Percentiles rank a stretch among this genome's conserved stretches.
Conservation (phyloP, 92 coral and sea anemone species). For the Paragorgia papillata region DNA sequence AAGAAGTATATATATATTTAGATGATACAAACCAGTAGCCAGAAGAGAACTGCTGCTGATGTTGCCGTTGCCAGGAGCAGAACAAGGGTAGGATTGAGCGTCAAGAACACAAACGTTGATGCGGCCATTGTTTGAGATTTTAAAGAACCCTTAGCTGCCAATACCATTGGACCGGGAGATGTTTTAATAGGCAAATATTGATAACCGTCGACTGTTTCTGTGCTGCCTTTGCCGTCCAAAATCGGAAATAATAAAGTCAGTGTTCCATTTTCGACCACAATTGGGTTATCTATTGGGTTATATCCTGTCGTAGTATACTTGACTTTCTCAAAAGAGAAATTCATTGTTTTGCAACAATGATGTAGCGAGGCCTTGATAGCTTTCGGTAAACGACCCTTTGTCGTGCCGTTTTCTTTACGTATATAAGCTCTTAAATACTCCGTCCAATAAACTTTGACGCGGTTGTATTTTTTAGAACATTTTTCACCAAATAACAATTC, state of each 20-base stretch:
- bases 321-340: no score
- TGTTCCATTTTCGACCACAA: neutral
- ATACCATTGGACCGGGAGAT: slow-evolving; percentile 13
- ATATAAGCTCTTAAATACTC: no score
- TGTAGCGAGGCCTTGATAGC: no score
- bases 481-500: no score
- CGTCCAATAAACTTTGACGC: no score
- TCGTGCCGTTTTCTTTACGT: no score
- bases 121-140: no score
- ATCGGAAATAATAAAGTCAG: neutral
- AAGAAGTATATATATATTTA: no score
- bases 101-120: neutral
- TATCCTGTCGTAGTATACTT: no score
- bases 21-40: slow-evolving; percentile 16
- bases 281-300: neutral
- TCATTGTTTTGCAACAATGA: no score
- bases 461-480: no score
- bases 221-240: neutral
- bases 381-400: no score
- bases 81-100: neutral
- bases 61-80: neutral
- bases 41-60: neutral
- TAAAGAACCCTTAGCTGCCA: neutral
- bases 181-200: neutral
- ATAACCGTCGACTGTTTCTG: neutral